A percentile compares a stretch with the other conserved stretches of the same genome.
phyloP scores from a whole-genome alignment of 2,888 invertebrate genomes.

The Exephanes ischioxanthus region DNA sequence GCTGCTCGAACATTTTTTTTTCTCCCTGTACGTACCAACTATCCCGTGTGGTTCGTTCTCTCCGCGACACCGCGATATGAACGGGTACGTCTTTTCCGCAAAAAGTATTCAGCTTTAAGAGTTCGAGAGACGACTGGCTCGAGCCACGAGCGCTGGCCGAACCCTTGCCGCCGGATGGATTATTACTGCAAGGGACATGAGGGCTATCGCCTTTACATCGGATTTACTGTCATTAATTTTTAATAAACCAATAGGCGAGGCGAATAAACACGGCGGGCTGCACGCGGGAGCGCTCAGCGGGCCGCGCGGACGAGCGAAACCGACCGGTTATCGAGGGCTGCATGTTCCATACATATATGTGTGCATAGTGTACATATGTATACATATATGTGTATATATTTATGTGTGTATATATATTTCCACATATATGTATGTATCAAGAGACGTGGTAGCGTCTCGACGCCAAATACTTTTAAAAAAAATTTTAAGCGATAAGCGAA shows the following conservation, averaged over 20 bases:
- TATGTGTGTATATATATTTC: too few relatives aligned
- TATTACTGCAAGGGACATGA: constrained; percentile 59
- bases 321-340: constrained; percentile 75
- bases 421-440: too few relatives aligned
- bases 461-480: too few relatives aligned
- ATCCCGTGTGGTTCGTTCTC: neutral
- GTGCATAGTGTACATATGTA: too few relatives aligned
- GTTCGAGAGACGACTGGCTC: neutral
- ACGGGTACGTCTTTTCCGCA: neutral
- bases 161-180: neutral
- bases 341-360: constrained; percentile 8
- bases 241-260: constrained; percentile 79
- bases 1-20: too few relatives aligned
- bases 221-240: constrained; percentile 82
- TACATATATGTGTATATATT: too few relatives aligned
- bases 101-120: neutral
- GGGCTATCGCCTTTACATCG: constrained; percentile 78
- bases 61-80: constrained; percentile 6
- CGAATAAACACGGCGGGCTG: constrained; percentile 65
- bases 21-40: neutral
- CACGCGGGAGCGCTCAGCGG: constrained; percentile 73
- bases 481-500: too few relatives aligned
- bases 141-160: constrained; percentile 9
- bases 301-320: constrained; percentile 54
- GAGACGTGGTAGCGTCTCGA: too few relatives aligned